These are phyloP conservation scores for Elegia similella DNA, from an alignment of 2,888 invertebrate species.

Conservation along the genomic window DNA sequence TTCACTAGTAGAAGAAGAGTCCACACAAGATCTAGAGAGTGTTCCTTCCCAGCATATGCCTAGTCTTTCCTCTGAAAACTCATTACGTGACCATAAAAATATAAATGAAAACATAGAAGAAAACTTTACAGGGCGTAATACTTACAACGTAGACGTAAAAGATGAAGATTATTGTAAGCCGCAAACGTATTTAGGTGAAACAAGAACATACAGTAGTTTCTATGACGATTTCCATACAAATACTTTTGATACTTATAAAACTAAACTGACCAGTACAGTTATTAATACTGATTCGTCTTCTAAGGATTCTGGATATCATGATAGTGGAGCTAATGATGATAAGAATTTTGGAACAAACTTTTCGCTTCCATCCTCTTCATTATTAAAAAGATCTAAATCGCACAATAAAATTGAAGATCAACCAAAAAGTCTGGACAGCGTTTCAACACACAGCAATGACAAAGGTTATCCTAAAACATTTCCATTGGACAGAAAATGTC, in stretches of 20 bases:
- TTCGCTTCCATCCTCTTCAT: conserved; percentile 56
- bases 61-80: conserved; percentile 58
- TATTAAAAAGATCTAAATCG: conserved; percentile 45
- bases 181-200: conserved; percentile 44
- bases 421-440: conserved; percentile 65
- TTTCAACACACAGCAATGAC: conserved; percentile 50
- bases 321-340: conserved; percentile 63
- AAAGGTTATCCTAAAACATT: conserved; percentile 48
- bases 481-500: conserved; percentile 45
- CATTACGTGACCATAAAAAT: conserved; percentile 43
- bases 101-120: conserved; percentile 29
- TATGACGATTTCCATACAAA: conserved; percentile 61
- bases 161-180: conserved; percentile 38
- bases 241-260: conserved; percentile 42
- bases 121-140: conserved; percentile 33
- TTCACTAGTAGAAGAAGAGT: conserved; percentile 77
- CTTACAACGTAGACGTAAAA: conserved; percentile 36
- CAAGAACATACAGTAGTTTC: conserved; percentile 62
- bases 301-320: conserved; percentile 72
- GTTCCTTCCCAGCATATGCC: conserved; percentile 59
- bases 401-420: conserved; percentile 48
- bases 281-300: conserved; percentile 66
- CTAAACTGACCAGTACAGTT: conserved; percentile 56
- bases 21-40: conserved; percentile 71
- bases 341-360: conserved; percentile 51